phyloP scores from a whole-genome alignment of 35 echinoderm and acorn worm species.

The Antedon bifida region DNA sequence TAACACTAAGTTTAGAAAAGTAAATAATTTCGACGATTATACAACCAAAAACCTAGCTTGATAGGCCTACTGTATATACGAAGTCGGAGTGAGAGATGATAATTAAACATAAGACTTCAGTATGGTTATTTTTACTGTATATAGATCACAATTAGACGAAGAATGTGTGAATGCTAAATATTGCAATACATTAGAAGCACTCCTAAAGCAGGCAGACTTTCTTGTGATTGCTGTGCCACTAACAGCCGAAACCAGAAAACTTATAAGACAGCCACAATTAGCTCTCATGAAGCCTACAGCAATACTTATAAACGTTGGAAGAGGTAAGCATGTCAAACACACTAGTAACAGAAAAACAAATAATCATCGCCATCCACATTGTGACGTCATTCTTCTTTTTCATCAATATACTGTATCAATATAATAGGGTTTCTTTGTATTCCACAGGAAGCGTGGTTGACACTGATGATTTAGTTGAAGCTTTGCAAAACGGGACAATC shows the following conservation, averaged over 20 bases:
- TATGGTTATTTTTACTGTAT: too few species aligned
- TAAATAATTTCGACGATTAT: too few species aligned
- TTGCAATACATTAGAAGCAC: slow-evolving; percentile 18
- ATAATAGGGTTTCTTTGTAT: too few species aligned
- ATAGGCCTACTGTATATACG: too few species aligned
- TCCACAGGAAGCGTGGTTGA: slow-evolving; percentile 18
- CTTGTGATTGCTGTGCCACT: slow-evolving; percentile 29
- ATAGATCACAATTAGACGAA: slow-evolving; percentile 11
- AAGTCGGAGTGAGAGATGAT: too few species aligned
- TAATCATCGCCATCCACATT: too few species aligned
- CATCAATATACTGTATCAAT: too few species aligned
- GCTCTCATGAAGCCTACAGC: slow-evolving; percentile 48
- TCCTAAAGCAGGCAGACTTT: slow-evolving; percentile 41
- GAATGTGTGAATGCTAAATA: slow-evolving; percentile 28
- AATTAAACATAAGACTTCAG: too few species aligned
- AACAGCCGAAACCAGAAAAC: slow-evolving; percentile 9
- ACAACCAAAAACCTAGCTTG: too few species aligned
- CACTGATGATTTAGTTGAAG: slow-evolving; percentile 23
- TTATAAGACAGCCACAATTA: slow-evolving; percentile 29
- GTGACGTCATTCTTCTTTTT: too few species aligned
- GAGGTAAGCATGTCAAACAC: slow-evolving; percentile 34
- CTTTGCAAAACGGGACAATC: slow-evolving; percentile 13
- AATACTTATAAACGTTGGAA: slow-evolving; percentile 38
- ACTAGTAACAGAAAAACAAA: too few species aligned
- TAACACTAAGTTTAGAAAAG: too few species aligned